Base-by-base conservation (phyloP, 2,113 vertebrate genomes). In the Pao palembangensis region DNA sequence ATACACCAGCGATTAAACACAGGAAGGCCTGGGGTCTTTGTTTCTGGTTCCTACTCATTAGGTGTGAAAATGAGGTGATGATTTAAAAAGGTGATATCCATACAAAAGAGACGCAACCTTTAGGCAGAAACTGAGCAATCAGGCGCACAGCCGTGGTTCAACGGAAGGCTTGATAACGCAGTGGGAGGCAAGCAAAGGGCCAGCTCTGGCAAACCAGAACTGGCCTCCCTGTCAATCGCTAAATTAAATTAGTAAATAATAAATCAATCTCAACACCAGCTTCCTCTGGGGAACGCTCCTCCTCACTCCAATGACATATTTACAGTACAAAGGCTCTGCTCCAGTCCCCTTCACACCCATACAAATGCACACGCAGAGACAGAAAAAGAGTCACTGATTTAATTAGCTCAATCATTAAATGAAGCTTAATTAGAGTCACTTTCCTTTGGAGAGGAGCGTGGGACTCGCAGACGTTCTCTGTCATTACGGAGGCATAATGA, bases 1-100 rank as follows among this genome's bases (percentile, higher is more conserved):
- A 91, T 91, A 90, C 81, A 86, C 83, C 70, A 71, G 64, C 74
- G 85, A 89, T 89, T 88, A 90, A 89, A 91, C 78, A 81, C 66
- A 77, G 83, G 62, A 67, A 84, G 63, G 71, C 79, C 85, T 70
- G 58, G 51, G 78, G 83, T 80, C 85, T 88, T 88, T 84, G 83
- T 89, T 85, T 81, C 81, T 72, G 80, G 78, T 79, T 84, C 71
- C 80, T 83, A 65, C 82, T 91, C 87, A 87, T 90, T 90, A 90
- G 80, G 85, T 87, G 83, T 69, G 78, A 76, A 86, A 86, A 86
- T 73, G 58, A 86, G 86, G 82, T 71, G 85, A 83, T 86, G 61
- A 73, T 41, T 80, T 75, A 87, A 75, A 78, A 84, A 87, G 79
- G 88, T 82, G 85, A 78, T 84, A 79, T 78, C 68, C 80, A 85